phyloP scores from a whole-genome alignment of 2,888 invertebrate genomes.

The Poecilobothrus nobilitatus region DNA sequence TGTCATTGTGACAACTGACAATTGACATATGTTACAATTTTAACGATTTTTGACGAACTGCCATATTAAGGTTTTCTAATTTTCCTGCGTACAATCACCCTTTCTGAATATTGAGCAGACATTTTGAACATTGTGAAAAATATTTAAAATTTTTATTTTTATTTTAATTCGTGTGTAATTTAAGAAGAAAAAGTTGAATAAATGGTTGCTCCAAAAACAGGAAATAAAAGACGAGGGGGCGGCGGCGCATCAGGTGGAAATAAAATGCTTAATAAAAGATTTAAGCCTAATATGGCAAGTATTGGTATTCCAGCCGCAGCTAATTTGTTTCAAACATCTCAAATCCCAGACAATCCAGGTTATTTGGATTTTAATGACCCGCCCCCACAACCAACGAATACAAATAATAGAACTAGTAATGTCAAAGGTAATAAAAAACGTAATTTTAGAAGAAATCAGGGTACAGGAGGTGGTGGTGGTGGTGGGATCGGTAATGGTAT shows the following conservation, averaged over 20 bases:
- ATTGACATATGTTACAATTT: not conserved
- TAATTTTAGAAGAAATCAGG: not conserved
- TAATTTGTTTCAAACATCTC: constrained; percentile 38
- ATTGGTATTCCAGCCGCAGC: not conserved
- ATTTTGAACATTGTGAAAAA: not conserved
- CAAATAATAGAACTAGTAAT: constrained; percentile 19
- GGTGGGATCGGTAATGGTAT: constrained; percentile 7
- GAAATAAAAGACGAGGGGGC: not conserved
- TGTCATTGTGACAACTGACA: no score
- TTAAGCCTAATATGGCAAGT: not conserved
- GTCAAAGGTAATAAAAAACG: constrained; percentile 15
- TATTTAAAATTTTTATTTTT: not conserved
- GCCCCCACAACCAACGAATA: constrained; percentile 24
- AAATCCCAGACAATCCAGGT: constrained; percentile 43
- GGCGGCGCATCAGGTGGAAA: not conserved
- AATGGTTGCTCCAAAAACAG: constrained; percentile 3
- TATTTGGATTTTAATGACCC: constrained; percentile 42
- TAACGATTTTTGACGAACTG: not conserved
- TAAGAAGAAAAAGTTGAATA: not conserved
- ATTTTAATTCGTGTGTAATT: not conserved
- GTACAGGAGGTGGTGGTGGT: constrained; percentile 10
- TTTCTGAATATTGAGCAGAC: not conserved
- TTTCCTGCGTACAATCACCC: not conserved
- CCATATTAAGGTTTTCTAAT: not conserved
- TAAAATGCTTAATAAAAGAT: not conserved